Base-by-base conservation (phyloP, 53 echinoderm and acorn worm species). In the Mesocentrotus franciscanus region DNA sequence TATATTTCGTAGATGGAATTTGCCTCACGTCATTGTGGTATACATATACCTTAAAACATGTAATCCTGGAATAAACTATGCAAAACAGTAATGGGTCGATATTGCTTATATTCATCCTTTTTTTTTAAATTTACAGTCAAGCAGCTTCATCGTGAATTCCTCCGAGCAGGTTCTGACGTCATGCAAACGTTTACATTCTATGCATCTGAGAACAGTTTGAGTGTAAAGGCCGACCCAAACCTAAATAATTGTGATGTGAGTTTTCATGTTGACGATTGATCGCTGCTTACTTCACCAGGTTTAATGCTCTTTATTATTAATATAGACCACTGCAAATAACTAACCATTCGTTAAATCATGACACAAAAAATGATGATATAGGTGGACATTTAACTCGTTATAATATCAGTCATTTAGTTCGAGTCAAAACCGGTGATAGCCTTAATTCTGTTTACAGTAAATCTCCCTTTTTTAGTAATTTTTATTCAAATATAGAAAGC, bases 101-200 rank as follows among this genome's bases (percentile, higher is more conserved):
- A 33, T 78, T 32, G 32, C 3, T 78, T 6, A 42, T 81, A 33
- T 42, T 81, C 22, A 59, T 59, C 42, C 22, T 84, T 49, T 84
- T 49, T 34, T 75, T 32, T 81, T 81, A 42, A 83, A 42, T 90
- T 42, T 64, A 6, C 92, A 98, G 98, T 98, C 74, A 94, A 94
- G 30, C 98, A 98, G 71, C 96, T 98, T 15, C 98, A 98, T 61
- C 96, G 96, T 29, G 98, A 98, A 9, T 98, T 87, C 58, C 60
- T 98, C 58, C 95, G 98, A 71, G 97, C 97, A 11, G 98, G 98
- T 0, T 92, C 98, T 71, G 97, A 98, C 89, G 97, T 98, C 62
- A 97, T 98, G 95, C 97, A 97, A 72, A 97, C 98, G 12, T 97
- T 95, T 84, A 97, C 98, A 17, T 98, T 97, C 78, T 97, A 93